Percentiles rank a stretch among this genome's conserved stretches.
phyloP scores from a whole-genome alignment of 2,113 vertebrate species.

The Gobiocypris rarus region DNA sequence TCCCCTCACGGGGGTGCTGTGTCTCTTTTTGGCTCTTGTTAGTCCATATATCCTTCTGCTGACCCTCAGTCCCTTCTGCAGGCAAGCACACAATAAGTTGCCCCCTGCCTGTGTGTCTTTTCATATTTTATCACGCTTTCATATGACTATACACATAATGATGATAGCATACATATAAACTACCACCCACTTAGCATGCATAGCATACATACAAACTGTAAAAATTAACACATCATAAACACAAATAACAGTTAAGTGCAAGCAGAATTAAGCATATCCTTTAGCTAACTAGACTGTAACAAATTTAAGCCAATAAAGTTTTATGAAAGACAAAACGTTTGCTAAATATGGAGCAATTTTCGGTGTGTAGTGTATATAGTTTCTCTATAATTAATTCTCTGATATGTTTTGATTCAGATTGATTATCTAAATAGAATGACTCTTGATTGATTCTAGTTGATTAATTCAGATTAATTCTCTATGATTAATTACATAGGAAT shows the following conservation, averaged over 20 bases:
- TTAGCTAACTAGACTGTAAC: neutral
- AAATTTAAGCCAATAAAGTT: neutral
- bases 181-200: neutral
- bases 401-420: too few species aligned
- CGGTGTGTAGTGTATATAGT: neutral
- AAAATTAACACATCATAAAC: neutral
- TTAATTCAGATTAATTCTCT: neutral
- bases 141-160: neutral
- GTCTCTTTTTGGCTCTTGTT: conserved; percentile 14
- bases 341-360: neutral
- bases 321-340: neutral
- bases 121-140: neutral
- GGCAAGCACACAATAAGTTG: neutral
- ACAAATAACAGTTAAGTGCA: neutral
- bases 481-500: neutral
- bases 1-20: conserved; percentile 34
- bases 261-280: neutral
- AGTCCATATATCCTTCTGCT: neutral
- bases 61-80: neutral
- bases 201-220: neutral
- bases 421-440: too few species aligned
- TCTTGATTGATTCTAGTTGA: too few species aligned
- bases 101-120: neutral
- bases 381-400: too few species aligned
- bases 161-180: neutral